Conservation (phyloP, 2,113 vertebrate species). For the Ophiodon elongatus region DNA sequence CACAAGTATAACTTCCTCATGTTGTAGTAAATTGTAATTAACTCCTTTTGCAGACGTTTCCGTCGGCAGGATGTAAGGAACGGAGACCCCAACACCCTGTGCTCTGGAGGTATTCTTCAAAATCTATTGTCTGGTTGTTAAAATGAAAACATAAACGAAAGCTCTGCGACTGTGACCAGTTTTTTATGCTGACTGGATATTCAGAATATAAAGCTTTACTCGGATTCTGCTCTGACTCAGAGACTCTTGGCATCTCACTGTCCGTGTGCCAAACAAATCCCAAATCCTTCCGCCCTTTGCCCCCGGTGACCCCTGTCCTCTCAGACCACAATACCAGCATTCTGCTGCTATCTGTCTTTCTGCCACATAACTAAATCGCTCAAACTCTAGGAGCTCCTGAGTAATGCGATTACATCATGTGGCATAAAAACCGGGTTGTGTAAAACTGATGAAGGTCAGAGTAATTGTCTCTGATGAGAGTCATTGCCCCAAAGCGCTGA, state of each 20-base stretch:
- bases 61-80: constrained; percentile 96
- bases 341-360: constrained; percentile 55
- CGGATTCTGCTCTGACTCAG: constrained; percentile 11
- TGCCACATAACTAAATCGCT: constrained; percentile 56
- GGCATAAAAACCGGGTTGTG: constrained; percentile 35
- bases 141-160: background rate
- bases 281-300: constrained; percentile 35
- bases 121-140: constrained; percentile 2
- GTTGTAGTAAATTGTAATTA: background rate
- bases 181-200: background rate
- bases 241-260: constrained; percentile 24
- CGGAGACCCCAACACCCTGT: constrained; percentile 93
- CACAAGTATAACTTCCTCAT: background rate
- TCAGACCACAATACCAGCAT: constrained; percentile 59
- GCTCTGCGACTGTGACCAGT: background rate
- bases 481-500: constrained; percentile 9
- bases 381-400: constrained; percentile 42
- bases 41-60: constrained; percentile 86
- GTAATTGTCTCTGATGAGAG: constrained; percentile 50
- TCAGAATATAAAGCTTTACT: constrained; percentile 16
- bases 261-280: constrained; percentile 20
- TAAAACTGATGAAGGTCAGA: constrained; percentile 59
- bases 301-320: constrained; percentile 23
- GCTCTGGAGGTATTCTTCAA: constrained; percentile 90
- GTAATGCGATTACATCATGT: constrained; percentile 63